Percentiles rank a stretch among this genome's conserved stretches.
Evolutionary conservation across 2,797 vertebrate genomes (phyloP).

Genomic region (Megaceryle alcyon): DNA sequence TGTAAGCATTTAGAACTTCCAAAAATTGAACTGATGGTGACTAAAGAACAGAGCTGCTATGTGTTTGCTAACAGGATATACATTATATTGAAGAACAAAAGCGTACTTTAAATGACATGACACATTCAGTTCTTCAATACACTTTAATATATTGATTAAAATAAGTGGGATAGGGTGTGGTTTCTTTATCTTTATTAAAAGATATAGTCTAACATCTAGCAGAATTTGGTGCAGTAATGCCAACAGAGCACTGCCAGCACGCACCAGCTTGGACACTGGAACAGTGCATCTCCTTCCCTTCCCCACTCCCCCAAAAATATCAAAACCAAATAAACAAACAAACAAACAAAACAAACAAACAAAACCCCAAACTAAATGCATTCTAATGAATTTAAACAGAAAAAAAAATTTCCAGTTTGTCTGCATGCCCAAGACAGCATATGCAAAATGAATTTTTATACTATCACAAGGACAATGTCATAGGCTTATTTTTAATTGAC

Average conservation of each 20-base stretch:
- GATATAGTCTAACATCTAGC: background rate
- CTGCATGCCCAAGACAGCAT: constrained; percentile 46
- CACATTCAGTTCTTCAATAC: background rate
- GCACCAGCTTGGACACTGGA: background rate
- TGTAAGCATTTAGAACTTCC: background rate
- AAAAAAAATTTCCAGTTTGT: constrained; percentile 29
- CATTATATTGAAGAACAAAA: background rate
- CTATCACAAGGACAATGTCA: constrained; percentile 59
- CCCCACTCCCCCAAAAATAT: constrained; percentile 1
- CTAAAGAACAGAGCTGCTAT: background rate
- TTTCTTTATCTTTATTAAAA: background rate
- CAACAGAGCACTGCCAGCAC: background rate
- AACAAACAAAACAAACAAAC: too few species aligned
- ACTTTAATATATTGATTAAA: too few species aligned
- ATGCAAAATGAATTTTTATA: constrained; percentile 63
- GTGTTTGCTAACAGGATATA: background rate
- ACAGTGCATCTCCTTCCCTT: constrained; percentile 12
- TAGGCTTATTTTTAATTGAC: constrained; percentile 80
- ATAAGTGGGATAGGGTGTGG: background rate
- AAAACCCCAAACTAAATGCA: background rate
- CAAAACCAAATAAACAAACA: too few species aligned
- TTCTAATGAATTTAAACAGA: constrained; percentile 44
- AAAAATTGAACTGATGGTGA: background rate
- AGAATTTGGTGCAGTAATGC: background rate
- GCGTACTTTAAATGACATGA: background rate